Conservation (phyloP, 2,888 invertebrate genomes). For the Lucinisca nassula region DNA sequence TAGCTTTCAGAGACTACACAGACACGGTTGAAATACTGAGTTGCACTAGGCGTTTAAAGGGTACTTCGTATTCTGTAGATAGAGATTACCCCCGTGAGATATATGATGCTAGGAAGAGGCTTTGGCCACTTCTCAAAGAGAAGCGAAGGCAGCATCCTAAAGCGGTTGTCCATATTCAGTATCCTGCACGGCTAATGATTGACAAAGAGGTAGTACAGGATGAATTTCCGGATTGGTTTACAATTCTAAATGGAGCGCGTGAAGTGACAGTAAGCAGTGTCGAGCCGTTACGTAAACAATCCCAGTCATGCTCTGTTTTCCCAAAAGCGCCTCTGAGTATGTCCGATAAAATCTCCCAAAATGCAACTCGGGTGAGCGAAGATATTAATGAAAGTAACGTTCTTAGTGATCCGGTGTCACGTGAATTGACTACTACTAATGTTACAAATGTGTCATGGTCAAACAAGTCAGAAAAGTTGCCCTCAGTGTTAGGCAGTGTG, state of each 20-base stretch:
- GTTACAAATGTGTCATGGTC: no score
- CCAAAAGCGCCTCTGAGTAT: no score
- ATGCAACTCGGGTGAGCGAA: no score
- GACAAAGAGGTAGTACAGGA: not conserved
- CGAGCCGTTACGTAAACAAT: not conserved
- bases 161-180: not conserved
- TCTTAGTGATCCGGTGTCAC: no score
- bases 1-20: not conserved
- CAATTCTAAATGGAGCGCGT: not conserved
- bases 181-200: not conserved
- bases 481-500: no score
- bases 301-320: no score
- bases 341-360: no score
- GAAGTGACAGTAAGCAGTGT: not conserved
- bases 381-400: no score
- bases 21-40: not conserved
- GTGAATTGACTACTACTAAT: no score
- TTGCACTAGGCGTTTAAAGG: not conserved
- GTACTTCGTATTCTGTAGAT: not conserved
- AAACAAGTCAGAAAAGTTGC: no score
- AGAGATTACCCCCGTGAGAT: conserved; percentile 6
- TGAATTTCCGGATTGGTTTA: conserved; percentile 15
- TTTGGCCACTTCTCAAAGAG: not conserved
- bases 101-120: not conserved
- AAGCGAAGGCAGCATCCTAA: not conserved